Percentiles rank a stretch among this genome's conserved stretches.
These are phyloP conservation scores for Holothuria glaberrima DNA, from an alignment of 35 echinoderm and acorn worm genomes.

Conservation along the genomic window DNA sequence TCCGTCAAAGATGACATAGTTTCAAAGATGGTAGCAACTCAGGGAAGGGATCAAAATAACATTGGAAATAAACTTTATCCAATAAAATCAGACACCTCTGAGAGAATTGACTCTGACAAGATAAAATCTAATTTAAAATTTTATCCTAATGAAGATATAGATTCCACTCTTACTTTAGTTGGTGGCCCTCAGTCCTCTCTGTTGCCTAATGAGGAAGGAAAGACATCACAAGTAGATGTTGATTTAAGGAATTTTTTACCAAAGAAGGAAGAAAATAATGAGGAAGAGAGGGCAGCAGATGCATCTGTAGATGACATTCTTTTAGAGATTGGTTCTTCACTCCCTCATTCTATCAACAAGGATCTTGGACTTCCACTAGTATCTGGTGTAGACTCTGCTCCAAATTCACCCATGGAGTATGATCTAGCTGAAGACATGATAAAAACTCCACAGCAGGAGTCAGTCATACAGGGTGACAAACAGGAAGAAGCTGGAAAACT, in stretches of 20 bases:
- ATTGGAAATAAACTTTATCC: neutral
- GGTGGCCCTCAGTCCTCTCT: conserved; percentile 24
- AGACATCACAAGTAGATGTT: neutral
- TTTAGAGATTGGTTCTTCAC: conserved; percentile 84
- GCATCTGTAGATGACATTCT: conserved; percentile 86
- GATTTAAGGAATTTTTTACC: conserved; percentile 84
- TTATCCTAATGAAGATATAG: conserved; percentile 68
- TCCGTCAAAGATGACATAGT: too few species aligned
- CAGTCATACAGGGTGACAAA: neutral
- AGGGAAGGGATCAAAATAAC: too few species aligned
- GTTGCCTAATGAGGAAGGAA: neutral
- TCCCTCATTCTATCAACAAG: conserved; percentile 38
- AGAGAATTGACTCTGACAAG: conserved; percentile 7
- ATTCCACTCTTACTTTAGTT: conserved; percentile 61
- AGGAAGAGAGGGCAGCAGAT: conserved; percentile 65
- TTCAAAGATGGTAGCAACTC: too few species aligned
- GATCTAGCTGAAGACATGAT: neutral
- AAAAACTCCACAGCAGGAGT: neutral
- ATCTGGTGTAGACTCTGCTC: too few species aligned
- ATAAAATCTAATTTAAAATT: neutral
- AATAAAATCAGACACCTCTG: neutral
- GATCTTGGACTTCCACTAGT: neutral
- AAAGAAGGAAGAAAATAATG: conserved; percentile 36
- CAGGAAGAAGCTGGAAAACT: neutral
- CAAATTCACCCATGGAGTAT: neutral